Conservation (phyloP, 2,797 vertebrate species). For the Sebastolobus alascanus region DNA sequence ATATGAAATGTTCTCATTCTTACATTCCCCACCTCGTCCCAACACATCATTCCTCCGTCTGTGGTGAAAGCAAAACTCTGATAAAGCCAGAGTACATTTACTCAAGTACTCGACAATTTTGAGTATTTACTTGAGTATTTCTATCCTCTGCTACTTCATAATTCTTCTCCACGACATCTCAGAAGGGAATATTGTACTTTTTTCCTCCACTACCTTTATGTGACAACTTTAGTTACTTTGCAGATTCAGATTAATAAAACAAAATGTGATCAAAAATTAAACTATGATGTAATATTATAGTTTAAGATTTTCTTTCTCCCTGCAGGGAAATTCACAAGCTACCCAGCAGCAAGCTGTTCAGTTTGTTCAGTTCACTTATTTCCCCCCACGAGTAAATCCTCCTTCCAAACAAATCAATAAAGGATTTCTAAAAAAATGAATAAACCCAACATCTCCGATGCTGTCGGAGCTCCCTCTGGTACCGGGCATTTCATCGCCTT, state of each 20-base stretch:
- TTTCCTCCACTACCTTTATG: no score
- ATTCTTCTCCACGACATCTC: background rate
- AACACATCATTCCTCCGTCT: background rate
- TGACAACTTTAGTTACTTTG: background rate
- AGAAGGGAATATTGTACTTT: background rate
- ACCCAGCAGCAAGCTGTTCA: background rate
- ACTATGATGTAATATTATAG: background rate
- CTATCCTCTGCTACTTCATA: background rate
- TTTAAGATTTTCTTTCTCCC: background rate
- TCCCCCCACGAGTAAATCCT: background rate
- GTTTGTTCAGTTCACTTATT: no score
- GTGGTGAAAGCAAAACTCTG: background rate
- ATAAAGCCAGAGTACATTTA: conserved; percentile 1
- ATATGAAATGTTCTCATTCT: background rate
- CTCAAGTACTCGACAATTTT: background rate
- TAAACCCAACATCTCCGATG: no score
- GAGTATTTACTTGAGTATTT: background rate
- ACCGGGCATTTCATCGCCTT: no score
- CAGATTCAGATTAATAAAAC: background rate
- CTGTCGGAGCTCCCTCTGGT: no score
- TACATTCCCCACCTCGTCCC: background rate
- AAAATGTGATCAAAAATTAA: background rate
- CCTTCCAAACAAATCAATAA: no score
- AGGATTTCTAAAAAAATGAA: no score
- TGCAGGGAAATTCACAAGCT: background rate